Evolutionary conservation across 2,888 invertebrate genomes (phyloP), one percentile per base, ranked within the genome.

Genomic region (Dynastes hyllus): DNA sequence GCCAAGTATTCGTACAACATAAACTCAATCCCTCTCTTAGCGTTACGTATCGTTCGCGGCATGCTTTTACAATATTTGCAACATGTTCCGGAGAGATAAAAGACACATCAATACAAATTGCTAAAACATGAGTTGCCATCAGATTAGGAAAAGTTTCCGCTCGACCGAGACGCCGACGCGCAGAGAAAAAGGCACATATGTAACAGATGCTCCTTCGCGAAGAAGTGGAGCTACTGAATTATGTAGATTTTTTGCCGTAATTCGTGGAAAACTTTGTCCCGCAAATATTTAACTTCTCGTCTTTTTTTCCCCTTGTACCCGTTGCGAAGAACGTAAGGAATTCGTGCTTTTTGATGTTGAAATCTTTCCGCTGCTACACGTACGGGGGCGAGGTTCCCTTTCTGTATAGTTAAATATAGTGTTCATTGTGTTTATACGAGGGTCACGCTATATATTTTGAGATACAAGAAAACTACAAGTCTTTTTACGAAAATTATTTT

Each of bases 81-180:
- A 73, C 75, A 78, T 73, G 78, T 66, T 65, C 66, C 66, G 45
- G 29, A 66, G 66, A 78, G 78, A 78, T 78, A 78, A 78, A 78
- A 75, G 78, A 78, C 78, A 78, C 78, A 78, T 78, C 78, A 78
- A 78, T 78, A 73, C 78, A 78, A 73, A 78, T 78, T 75, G 78
- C 78, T 66, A 78, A 78, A 78, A 78, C 78, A 78, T 78, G 78
- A 78, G 78, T 78, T 73, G 66, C 78, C 73, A 75, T 75, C 78
- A 78, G 78, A 78, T 78, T 78, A 78, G 78, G 78, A 65, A 66
- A 73, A 78, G 73, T 67, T 77, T 77, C 66, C 66, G 22, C 22
- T 58, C 13, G 55, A 45, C 45, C 45, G 45, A 22, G 22, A 45
- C 45, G 9, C 11, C 16, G 22, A 16, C 16, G 55, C 16, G 22